Evolutionary conservation across 2,797 vertebrate species (phyloP), one percentile per base, ranked within the genome.

Genomic region (Peromyscus eremicus): DNA sequence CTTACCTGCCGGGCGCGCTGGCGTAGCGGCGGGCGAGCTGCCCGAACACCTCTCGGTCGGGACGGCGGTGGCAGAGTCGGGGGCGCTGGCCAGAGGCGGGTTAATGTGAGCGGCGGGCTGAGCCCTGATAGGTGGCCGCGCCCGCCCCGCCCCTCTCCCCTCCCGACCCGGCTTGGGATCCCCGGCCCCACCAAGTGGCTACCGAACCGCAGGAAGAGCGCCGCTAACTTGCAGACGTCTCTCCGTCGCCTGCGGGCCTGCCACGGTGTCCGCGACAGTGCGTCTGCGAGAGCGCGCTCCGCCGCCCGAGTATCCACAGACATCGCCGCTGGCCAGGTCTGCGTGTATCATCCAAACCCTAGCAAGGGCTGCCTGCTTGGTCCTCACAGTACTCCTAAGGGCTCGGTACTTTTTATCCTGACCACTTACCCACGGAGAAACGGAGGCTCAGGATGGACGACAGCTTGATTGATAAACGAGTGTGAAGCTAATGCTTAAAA

Each of bases 141-240:
- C 85, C 80, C 76, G 83, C 55, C 94, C 95, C 95, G 94, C 90
- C 92, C 98, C 94, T 96, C 85, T 49, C 32, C 83, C 64, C 49
- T 57, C 55, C n/a, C 2, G 76, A 21, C 49, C 40, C 7, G 10
- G 37, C 12, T 10, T 5, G 17, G 19, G 5, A 8, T 34, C 25
- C 4, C 29, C 2, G 57, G 17, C 43, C 25, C n/a, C n/a, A 70
- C 16, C 16, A 3, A 70, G 6, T 0, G 6, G 64, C 68, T 2
- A 4, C 71, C 5, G 21, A 77, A 37, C 23, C 1, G 46, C 68
- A 40, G 8, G 77, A 16, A 10, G 70, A 4, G 71, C 23, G 23
- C 2, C 0, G 57, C 27, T 46, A 1, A 0, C 92, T 84, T 46
- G 96, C 66, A 40, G 12, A 27, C 76, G 32, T 10, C 37, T 6